A percentile compares a stretch with the other conserved stretches of the same genome.
Conservation (phyloP, 2,888 invertebrate species). For the Andrena hattorfiana region DNA sequence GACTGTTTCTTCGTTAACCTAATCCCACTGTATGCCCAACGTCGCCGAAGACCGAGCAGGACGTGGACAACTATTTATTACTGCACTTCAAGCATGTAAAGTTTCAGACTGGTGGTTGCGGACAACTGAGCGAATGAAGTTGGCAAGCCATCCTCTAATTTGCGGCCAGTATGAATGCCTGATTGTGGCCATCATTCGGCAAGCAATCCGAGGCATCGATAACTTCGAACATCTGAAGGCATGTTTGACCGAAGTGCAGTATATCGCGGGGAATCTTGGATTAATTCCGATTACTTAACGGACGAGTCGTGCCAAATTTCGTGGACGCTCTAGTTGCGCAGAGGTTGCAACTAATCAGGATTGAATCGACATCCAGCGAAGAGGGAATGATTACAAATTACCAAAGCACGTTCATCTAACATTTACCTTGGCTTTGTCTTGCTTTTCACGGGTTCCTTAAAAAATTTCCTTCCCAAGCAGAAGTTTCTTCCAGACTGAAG, state of each 20-base stretch:
- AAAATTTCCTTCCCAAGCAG: too few species aligned
- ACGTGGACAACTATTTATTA: constrained; percentile 33
- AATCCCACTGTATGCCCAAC: background rate
- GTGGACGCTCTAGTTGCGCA: too few species aligned
- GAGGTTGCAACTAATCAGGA: too few species aligned
- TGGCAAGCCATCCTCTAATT: constrained; percentile 15
- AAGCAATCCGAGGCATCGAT: constrained; percentile 7
- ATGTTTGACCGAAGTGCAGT: background rate
- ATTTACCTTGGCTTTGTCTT: too few species aligned
- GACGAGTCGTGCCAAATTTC: too few species aligned
- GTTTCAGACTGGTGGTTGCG: constrained; percentile 30
- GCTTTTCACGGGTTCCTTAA: too few species aligned
- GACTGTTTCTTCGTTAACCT: constrained; percentile 35
- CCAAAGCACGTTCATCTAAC: too few species aligned
- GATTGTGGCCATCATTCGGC: background rate
- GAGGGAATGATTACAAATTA: too few species aligned
- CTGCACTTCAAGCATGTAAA: constrained; percentile 29
- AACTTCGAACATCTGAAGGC: background rate
- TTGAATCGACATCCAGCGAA: too few species aligned
- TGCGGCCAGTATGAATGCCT: background rate
- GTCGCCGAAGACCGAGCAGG: background rate
- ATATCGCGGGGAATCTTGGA: too few species aligned
- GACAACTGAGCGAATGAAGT: constrained; percentile 19
- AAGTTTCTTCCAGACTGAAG: background rate
- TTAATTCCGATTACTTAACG: too few species aligned